A percentile compares a stretch with the other conserved stretches of the same genome.
phyloP scores from a whole-genome alignment of 2,113 vertebrate species.

The Rhipidura dahli region DNA sequence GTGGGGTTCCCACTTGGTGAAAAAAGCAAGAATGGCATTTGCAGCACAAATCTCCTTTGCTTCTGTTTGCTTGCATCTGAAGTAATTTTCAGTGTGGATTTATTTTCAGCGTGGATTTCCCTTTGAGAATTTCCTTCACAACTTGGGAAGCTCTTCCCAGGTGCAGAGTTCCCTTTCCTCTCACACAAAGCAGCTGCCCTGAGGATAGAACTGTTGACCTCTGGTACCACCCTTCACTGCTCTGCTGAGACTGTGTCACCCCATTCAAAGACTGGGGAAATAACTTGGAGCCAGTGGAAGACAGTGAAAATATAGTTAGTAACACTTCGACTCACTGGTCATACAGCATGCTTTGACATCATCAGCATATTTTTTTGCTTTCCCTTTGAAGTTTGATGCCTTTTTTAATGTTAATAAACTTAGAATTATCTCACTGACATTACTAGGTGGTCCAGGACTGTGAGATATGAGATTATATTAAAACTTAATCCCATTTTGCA shows the following conservation, averaged over 20 bases:
- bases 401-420: neutral
- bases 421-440: neutral
- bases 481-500: constrained; percentile 14
- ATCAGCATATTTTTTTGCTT: neutral
- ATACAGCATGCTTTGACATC: neutral
- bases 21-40: neutral
- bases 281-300: neutral
- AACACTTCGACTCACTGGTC: neutral
- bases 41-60: neutral
- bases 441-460: constrained; percentile 23
- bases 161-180: neutral
- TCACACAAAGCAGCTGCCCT: neutral
- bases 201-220: neutral
- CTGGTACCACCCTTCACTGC: accelerated
- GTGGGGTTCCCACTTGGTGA: neutral
- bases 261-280: neutral
- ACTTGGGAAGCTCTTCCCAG: neutral
- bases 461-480: neutral
- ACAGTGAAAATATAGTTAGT: neutral
- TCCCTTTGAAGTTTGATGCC: constrained; percentile 2
- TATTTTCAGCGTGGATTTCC: neutral
- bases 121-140: neutral
- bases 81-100: neutral
- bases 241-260: neutral
- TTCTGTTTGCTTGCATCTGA: neutral